These are phyloP conservation scores for Eristalinus sepulchralis DNA, from an alignment of 2,888 invertebrate genomes.

Conservation along the genomic window DNA sequence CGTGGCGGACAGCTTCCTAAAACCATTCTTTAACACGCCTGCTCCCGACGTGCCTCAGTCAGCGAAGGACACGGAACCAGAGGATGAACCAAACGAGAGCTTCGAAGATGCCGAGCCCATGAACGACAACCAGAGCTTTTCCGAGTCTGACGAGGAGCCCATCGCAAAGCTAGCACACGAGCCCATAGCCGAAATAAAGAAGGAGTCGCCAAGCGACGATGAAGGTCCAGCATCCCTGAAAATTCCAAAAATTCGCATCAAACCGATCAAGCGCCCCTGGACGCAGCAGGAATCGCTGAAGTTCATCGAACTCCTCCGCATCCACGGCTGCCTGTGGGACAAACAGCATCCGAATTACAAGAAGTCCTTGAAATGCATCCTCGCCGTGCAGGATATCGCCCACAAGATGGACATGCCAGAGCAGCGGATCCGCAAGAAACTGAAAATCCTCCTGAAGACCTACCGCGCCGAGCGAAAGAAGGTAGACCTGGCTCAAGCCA, in stretches of 20 bases:
- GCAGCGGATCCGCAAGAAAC: constrained; percentile 68
- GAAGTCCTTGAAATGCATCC: constrained; percentile 2
- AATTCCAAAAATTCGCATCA: constrained; percentile 53
- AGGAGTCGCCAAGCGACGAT: constrained; percentile 11
- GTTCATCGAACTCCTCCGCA: constrained; percentile 69
- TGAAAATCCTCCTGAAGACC: constrained; percentile 63
- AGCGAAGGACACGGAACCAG: not conserved
- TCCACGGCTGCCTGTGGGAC: constrained; percentile 64
- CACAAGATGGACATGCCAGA: constrained; percentile 68
- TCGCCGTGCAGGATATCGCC: constrained; percentile 69
- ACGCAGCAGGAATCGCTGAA: constrained; percentile 67
- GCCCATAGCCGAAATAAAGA: constrained; percentile 21
- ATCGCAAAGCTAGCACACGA: constrained; percentile 30
- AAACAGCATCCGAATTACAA: constrained; percentile 30
- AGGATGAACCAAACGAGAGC: not conserved
- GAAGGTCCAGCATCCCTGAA: constrained; percentile 1
- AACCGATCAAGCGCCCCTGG: constrained; percentile 64
- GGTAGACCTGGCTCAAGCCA: constrained; percentile 29
- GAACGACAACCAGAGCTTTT: constrained; percentile 39
- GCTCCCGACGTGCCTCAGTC: not conserved
- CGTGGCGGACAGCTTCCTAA: constrained; percentile 52
- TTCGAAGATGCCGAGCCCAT: not conserved
- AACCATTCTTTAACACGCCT: constrained; percentile 13
- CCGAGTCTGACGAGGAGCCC: constrained; percentile 55
- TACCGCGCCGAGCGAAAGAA: constrained; percentile 67